phyloP scores from a whole-genome alignment of 2,113 vertebrate species.

The Gobiocypris rarus region DNA sequence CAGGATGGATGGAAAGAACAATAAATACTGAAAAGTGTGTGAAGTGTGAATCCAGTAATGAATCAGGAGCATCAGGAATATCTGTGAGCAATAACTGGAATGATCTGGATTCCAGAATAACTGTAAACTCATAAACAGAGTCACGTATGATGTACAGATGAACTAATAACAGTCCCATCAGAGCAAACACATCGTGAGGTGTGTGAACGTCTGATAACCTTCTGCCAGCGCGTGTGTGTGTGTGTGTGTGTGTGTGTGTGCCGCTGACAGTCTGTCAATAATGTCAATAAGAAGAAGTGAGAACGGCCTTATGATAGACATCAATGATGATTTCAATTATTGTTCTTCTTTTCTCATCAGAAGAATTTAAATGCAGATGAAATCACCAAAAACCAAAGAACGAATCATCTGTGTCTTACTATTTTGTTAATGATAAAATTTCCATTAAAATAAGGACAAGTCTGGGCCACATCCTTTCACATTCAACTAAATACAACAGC shows the following conservation, averaged over 20 bases:
- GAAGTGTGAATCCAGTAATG: too few species aligned
- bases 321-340: constrained; percentile 12
- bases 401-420: neutral
- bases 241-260: too few species aligned
- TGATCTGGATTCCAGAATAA: too few species aligned
- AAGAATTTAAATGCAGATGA: neutral
- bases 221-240: constrained; percentile 44
- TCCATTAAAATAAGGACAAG: constrained; percentile 13
- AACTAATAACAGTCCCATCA: too few species aligned
- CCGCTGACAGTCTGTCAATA: constrained; percentile 55
- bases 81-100: too few species aligned
- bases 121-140: too few species aligned
- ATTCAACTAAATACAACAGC: too few species aligned
- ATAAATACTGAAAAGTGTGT: too few species aligned
- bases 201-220: constrained; percentile 67
- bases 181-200: constrained; percentile 56
- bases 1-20: too few species aligned
- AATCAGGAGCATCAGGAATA: too few species aligned
- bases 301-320: constrained; percentile 58
- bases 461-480: neutral
- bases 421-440: neutral
- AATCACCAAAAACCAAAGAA: neutral
- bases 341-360: neutral
- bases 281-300: constrained; percentile 69
- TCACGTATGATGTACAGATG: too few species aligned